Base-by-base conservation (phyloP, 1,140 invertebrate genomes). In the Oedothorax gibbosus region DNA sequence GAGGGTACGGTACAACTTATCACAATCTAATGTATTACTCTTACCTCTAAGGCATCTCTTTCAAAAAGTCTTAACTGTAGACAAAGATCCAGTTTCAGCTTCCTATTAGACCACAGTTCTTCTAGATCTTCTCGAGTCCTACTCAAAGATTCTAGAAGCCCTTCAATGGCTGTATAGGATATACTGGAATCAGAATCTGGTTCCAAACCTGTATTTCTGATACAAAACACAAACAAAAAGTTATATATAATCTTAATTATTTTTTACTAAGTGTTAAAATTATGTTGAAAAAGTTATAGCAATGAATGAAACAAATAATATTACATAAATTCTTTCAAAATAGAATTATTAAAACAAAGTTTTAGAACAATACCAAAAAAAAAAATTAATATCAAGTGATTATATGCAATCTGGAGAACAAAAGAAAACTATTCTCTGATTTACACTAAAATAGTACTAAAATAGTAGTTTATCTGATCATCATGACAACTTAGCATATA, bases 11-110 rank as follows among this genome's bases (percentile, higher is more conserved):
- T 35, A 35, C 35, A 35, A 35, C 35, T 35, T 35, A n/a, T 66
- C n/a, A 65, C 65, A 81, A 66, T 51, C 54, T 65, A 51, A 65
- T 15, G 2, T 18, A 76, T 14, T 83, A 54, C 9, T 71, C 89
- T 91, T 87, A 96, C 95, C 91, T 98, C 96, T 64, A 98, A 91
- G n/a, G 97, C 96, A 91, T 99, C 97, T 82, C 96, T 92, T 90
- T 99, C 97, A 90, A 99, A 99, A 50, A 98, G 93, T 64, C 97
- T 92, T 57, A 98, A 91, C 88, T 98, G 94, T 64, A 99, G 91
- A 87, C 96, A 97, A 18, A 99, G 92, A 89, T 99, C 97, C 14
- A 99, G 92, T 82, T 96, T 93, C 12, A 97, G 90, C 89, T 97
- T 97, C 66, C 96, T 92, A 56, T 94, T 95, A 10, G 95, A 94